A percentile compares a stretch with the other conserved stretches of the same genome.
These are phyloP conservation scores for Drosophila borborema DNA, from an alignment of 2,888 invertebrate species.

Conservation along the genomic window DNA sequence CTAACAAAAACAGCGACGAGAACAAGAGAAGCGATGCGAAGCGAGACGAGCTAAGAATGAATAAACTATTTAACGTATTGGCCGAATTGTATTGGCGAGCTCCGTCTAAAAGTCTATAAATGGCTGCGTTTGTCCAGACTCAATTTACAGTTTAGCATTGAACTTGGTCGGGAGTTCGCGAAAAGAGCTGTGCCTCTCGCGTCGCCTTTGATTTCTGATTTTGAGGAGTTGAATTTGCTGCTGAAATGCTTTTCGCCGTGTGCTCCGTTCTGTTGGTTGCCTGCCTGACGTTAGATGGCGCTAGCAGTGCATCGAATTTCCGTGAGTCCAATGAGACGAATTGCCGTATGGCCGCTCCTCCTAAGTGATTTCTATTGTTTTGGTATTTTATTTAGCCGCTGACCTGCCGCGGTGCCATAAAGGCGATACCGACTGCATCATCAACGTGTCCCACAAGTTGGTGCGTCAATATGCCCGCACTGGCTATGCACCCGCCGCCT, in stretches of 20 bases:
- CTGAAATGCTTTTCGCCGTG: constrained; percentile 49
- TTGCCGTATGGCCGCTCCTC: background rate
- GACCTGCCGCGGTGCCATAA: constrained; percentile 81
- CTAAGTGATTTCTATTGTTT: constrained; percentile 1
- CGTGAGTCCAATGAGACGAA: constrained; percentile 56
- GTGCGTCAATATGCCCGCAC: constrained; percentile 79
- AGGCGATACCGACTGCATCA: constrained; percentile 82
- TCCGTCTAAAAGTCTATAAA: constrained; percentile 78
- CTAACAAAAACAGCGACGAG: constrained; percentile 20
- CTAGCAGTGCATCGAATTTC: constrained; percentile 60
- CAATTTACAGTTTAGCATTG: constrained; percentile 83
- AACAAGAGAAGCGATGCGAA: constrained; percentile 15
- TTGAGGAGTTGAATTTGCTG: background rate
- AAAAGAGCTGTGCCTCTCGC: constrained; percentile 44
- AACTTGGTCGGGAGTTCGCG: constrained; percentile 83
- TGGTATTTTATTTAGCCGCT: constrained; percentile 63
- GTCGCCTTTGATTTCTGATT: constrained; percentile 14
- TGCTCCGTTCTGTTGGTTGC: constrained; percentile 42
- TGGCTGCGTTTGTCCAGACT: constrained; percentile 79
- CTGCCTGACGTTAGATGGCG: constrained; percentile 28
- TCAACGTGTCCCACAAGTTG: constrained; percentile 73
- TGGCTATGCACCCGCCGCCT: constrained; percentile 79
- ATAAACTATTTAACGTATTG: constrained; percentile 70
- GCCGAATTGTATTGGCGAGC: constrained; percentile 24
- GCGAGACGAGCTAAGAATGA: constrained; percentile 73